Evolutionary conservation across 1,140 invertebrate genomes (phyloP).

Genomic region (Aphelinus certus): DNA sequence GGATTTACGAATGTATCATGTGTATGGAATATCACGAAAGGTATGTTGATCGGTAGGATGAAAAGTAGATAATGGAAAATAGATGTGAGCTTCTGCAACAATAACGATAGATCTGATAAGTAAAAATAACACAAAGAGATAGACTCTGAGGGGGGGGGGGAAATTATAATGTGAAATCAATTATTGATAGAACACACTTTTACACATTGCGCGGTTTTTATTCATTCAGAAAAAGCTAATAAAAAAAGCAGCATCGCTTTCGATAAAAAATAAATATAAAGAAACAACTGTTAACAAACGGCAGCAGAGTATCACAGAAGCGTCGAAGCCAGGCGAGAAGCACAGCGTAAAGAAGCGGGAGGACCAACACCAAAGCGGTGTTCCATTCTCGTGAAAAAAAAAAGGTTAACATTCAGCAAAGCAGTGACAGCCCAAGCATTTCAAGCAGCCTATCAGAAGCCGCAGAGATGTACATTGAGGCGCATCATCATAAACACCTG

Average conservation of each 20-base stretch:
- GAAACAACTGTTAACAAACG: background rate
- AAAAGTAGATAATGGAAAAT: background rate
- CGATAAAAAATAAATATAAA: conserved; percentile 14
- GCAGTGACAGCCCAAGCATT: conserved; percentile 13
- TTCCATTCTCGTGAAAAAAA: background rate
- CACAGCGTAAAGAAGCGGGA: conserved; percentile 22
- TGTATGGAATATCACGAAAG: background rate
- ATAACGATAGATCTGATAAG: background rate
- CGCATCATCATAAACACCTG: conserved; percentile 6
- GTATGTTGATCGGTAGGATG: background rate
- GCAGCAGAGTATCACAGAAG: conserved; percentile 22
- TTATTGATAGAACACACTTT: conserved; percentile 10
- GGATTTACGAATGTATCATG: background rate
- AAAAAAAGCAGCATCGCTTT: conserved; percentile 29
- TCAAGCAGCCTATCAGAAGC: conserved; percentile 11
- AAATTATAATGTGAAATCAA: background rate
- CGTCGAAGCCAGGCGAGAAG: conserved; percentile 32
- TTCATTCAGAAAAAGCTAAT: conserved; percentile 14
- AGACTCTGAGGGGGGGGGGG: too few species aligned
- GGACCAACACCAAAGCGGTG: background rate
- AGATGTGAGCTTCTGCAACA: background rate
- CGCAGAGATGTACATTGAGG: conserved; percentile 17
- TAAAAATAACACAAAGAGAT: background rate
- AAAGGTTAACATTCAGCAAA: background rate
- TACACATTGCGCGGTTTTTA: conserved; percentile 18